phyloP scores from a whole-genome alignment of 2,113 vertebrate genomes.

The Pyxicephalus adspersus region DNA sequence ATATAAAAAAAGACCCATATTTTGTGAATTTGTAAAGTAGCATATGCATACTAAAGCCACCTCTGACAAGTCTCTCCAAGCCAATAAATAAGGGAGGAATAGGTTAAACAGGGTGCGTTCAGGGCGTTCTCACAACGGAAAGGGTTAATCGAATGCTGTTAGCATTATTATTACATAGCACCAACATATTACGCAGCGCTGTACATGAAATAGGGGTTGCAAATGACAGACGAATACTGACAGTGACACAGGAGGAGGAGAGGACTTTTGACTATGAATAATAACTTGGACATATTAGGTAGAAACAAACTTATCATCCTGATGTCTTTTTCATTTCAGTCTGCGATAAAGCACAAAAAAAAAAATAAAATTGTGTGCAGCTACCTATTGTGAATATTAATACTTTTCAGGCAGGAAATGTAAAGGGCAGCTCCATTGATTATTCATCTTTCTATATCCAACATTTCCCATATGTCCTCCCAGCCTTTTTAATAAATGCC shows the following conservation, averaged over 20 bases:
- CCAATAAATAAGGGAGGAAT: not conserved
- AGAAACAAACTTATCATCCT: not conserved
- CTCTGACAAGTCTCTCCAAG: too few species aligned
- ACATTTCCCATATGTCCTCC: too few species aligned
- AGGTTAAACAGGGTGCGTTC: not conserved
- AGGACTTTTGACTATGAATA: too few species aligned
- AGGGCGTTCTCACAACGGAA: not conserved
- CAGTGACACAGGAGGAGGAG: too few species aligned
- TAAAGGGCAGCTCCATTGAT: not conserved
- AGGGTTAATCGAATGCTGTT: constrained; percentile 16
- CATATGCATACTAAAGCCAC: not conserved
- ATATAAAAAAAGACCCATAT: constrained; percentile 20
- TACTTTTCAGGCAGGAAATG: not conserved
- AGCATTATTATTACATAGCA: too few species aligned
- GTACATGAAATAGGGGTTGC: too few species aligned
- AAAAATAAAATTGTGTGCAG: not conserved
- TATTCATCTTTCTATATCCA: not conserved
- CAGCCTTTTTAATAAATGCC: too few species aligned
- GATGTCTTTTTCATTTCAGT: not conserved
- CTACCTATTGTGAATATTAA: not conserved
- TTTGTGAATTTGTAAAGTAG: not conserved
- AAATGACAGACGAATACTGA: too few species aligned
- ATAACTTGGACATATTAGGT: not conserved
- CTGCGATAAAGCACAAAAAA: not conserved
- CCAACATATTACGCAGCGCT: too few species aligned